Conservation (phyloP, 2,797 vertebrate genomes). For the Eulemur rubriventer region DNA sequence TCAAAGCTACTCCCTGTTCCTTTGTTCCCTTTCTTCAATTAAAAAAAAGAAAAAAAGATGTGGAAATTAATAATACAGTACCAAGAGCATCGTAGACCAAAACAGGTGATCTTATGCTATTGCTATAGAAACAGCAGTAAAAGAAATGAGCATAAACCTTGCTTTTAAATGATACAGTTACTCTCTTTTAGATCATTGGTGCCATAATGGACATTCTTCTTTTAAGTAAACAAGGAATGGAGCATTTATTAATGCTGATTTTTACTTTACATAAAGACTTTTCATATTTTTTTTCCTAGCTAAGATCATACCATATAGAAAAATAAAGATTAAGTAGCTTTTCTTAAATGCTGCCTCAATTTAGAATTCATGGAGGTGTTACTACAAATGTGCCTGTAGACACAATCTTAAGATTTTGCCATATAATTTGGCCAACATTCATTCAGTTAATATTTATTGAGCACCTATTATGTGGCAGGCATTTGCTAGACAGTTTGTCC, state of each 20-base stretch:
- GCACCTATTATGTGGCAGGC: background rate
- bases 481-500: background rate
- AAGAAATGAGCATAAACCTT: constrained; percentile 57
- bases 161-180: constrained; percentile 35
- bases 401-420: background rate
- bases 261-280: constrained; percentile 28
- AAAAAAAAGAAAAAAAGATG: background rate
- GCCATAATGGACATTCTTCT: constrained; percentile 19
- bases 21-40: constrained; percentile 52
- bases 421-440: background rate
- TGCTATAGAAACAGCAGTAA: constrained; percentile 59
- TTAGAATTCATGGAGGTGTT: constrained; percentile 43
- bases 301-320: constrained; percentile 16
- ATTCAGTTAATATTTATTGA: constrained; percentile 9
- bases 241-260: background rate
- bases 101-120: constrained; percentile 50
- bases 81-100: constrained; percentile 27
- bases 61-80: constrained; percentile 36
- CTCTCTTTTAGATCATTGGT: constrained; percentile 24
- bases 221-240: constrained; percentile 15
- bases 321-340: constrained; percentile 8
- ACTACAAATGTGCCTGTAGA: constrained; percentile 22
- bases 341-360: constrained; percentile 25
- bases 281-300: background rate
- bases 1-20: background rate